These are phyloP conservation scores for Charanyca ferruginea DNA, from an alignment of 2,888 invertebrate genomes.

Conservation along the genomic window DNA sequence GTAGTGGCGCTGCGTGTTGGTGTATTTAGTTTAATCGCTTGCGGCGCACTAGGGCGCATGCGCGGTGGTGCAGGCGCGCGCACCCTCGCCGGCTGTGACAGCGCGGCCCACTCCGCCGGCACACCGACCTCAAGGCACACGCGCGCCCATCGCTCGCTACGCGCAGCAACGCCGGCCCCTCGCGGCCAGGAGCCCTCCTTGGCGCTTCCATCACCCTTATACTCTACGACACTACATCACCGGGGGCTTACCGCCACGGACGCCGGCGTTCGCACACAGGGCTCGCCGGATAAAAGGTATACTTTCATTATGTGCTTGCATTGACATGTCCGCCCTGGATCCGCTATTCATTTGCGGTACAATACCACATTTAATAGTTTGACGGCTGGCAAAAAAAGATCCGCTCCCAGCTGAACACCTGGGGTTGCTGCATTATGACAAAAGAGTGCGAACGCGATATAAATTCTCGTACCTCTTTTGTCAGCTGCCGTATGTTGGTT, in stretches of 20 bases:
- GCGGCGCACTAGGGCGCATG: conserved; percentile 76
- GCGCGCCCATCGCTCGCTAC: conserved; percentile 85
- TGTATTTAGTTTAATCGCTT: conserved; percentile 66
- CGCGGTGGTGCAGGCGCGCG: conserved; percentile 84
- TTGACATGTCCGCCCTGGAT: conserved; percentile 78
- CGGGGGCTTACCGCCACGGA: conserved; percentile 79
- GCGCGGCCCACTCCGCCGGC: conserved; percentile 86
- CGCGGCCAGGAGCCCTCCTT: conserved; percentile 88
- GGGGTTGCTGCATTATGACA: conserved; percentile 79
- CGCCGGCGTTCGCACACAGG: conserved; percentile 87
- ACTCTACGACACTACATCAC: conserved; percentile 74
- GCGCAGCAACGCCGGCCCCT: conserved; percentile 89
- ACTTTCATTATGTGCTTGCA: conserved; percentile 68
- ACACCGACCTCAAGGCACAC: conserved; percentile 85
- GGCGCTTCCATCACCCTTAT: conserved; percentile 82
- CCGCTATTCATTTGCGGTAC: conserved; percentile 74
- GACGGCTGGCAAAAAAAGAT: conserved; percentile 61
- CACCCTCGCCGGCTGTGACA: conserved; percentile 79
- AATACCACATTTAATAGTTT: conserved; percentile 75
- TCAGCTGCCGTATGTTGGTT: conserved; percentile 67
- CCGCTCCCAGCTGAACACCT: conserved; percentile 58
- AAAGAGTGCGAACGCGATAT: conserved; percentile 61
- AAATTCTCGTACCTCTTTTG: conserved; percentile 64
- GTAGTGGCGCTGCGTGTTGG: conserved; percentile 70
- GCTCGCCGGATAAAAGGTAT: conserved; percentile 87